phyloP scores from a whole-genome alignment of 2,888 invertebrate species.

The Lissocephala sabroskyi region DNA sequence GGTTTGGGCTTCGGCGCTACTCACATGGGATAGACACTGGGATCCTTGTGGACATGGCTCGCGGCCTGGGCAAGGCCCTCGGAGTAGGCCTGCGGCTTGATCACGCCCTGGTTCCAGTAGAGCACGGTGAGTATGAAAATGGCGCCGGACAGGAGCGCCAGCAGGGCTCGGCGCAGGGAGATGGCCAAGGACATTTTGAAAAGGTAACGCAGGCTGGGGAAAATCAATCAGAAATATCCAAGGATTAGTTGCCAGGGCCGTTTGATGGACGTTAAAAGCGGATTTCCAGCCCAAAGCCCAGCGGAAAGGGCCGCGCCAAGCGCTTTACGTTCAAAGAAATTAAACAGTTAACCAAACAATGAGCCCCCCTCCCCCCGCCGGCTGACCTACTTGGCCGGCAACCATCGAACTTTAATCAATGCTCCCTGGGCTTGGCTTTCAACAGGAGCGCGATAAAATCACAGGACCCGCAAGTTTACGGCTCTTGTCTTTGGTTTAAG shows the following conservation, averaged over 20 bases:
- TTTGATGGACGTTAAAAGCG: background rate
- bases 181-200: conserved; percentile 72
- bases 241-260: no score
- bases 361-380: background rate
- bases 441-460: conserved; percentile 43
- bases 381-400: conserved; percentile 20
- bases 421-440: conserved; percentile 24
- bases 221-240: background rate
- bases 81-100: conserved; percentile 71
- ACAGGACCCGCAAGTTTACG: no score
- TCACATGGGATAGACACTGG: conserved; percentile 59
- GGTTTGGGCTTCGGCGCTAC: conserved; percentile 18
- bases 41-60: conserved; percentile 45
- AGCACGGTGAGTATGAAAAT: conserved; percentile 76
- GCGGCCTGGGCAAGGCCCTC: conserved; percentile 66
- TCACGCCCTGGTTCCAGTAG: conserved; percentile 77
- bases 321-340: conserved; percentile 17
- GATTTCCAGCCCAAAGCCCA: background rate
- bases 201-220: conserved; percentile 67
- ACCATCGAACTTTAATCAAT: conserved; percentile 48
- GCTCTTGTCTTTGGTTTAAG: no score
- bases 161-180: conserved; percentile 75
- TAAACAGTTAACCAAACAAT: conserved; percentile 28
- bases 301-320: conserved; percentile 10
- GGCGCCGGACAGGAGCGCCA: conserved; percentile 75